These are phyloP conservation scores for Calephelis virginiensis DNA, from an alignment of 1,140 invertebrate species.

Conservation along the genomic window DNA sequence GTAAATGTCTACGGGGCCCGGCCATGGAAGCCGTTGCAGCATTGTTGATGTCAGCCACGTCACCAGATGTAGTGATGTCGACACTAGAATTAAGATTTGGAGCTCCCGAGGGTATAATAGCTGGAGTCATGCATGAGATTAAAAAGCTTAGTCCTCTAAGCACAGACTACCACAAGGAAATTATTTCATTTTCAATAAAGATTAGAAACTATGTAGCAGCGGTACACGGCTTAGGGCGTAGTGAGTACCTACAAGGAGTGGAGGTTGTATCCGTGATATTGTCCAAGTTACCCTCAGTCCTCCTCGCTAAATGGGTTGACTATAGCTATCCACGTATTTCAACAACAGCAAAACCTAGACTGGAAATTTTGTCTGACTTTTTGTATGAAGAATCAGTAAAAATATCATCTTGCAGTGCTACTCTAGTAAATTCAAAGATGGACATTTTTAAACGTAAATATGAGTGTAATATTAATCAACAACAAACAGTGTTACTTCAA, in stretches of 20 bases:
- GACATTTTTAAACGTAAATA: no score
- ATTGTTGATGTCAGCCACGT: conserved; percentile 28
- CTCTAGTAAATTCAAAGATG: no score
- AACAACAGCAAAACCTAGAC: no score
- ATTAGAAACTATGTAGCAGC: conserved; percentile 27
- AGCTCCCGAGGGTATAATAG: neutral
- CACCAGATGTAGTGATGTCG: neutral
- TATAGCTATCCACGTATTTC: conserved; percentile 16
- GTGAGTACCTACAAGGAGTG: conserved; percentile 18
- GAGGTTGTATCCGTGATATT: conserved; percentile 6
- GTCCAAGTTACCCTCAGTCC: conserved; percentile 21
- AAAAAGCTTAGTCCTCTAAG: conserved; percentile 19
- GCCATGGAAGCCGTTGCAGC: conserved; percentile 35
- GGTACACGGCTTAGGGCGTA: conserved; percentile 7
- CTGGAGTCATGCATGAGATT: neutral
- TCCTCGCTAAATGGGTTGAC: conserved; percentile 23
- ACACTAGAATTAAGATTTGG: neutral
- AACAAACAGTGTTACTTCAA: no score
- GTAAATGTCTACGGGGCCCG: conserved; percentile 30
- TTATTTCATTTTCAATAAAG: conserved; percentile 26
- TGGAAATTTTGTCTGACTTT: no score
- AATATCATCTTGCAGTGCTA: no score
- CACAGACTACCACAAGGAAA: conserved; percentile 20
- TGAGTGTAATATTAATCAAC: no score
- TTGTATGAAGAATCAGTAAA: no score